Evolutionary conservation across 2,888 invertebrate genomes (phyloP).

Genomic region (Spilosoma lubricipeda): DNA sequence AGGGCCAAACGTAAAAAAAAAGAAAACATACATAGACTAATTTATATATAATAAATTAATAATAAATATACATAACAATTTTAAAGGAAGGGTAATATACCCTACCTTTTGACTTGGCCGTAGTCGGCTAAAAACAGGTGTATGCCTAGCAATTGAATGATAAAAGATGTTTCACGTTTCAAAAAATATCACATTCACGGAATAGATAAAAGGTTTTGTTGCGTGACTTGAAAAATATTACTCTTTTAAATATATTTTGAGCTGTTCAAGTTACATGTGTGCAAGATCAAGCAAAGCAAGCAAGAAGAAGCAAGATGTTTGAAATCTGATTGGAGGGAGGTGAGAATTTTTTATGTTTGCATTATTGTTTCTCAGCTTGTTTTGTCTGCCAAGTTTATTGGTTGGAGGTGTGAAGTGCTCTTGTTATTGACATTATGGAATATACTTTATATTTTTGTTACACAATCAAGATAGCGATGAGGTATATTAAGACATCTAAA

Average conservation of each 20-base stretch:
- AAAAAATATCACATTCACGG: conserved; percentile 13
- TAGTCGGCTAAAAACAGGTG: not conserved
- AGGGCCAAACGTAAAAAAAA: too few relatives aligned
- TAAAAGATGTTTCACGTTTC: conserved; percentile 24
- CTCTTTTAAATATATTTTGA: not conserved
- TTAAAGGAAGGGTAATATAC: too few relatives aligned
- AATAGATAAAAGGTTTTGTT: conserved; percentile 25
- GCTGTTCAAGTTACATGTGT: not conserved
- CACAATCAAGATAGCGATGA: not conserved
- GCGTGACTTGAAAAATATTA: conserved; percentile 15
- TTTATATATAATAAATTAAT: too few relatives aligned
- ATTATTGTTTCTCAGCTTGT: not conserved
- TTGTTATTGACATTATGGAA: not conserved
- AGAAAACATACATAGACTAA: too few relatives aligned
- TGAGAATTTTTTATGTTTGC: not conserved
- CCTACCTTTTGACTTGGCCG: too few relatives aligned
- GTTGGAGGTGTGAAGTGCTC: not conserved
- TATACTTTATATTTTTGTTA: not conserved
- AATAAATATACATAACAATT: too few relatives aligned
- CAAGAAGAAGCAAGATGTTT: not conserved
- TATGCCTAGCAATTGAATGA: conserved; percentile 7
- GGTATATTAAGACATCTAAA: not conserved
- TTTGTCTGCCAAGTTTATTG: not conserved
- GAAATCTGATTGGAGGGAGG: not conserved
- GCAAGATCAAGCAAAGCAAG: too few relatives aligned